phyloP scores from a whole-genome alignment of 2,113 vertebrate species.

The Pomatorhinus ruficollis region DNA sequence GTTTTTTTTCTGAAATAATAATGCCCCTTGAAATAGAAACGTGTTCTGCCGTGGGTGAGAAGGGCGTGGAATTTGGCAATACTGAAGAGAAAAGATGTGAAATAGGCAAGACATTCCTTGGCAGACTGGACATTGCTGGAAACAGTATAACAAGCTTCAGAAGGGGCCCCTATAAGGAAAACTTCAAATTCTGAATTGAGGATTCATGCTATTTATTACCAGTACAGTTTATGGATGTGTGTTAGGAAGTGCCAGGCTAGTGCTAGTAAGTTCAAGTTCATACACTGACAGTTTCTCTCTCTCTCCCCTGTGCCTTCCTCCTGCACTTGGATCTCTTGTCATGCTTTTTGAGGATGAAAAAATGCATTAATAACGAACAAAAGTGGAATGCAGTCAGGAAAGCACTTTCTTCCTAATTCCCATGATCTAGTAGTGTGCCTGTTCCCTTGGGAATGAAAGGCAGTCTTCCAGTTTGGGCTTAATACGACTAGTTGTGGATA shows the following conservation, averaged over 20 bases:
- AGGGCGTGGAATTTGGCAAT: neutral
- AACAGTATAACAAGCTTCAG: neutral
- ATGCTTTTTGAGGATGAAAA: neutral
- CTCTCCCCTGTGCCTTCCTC: neutral
- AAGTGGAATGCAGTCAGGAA: neutral
- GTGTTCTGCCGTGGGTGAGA: neutral
- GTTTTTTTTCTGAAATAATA: neutral
- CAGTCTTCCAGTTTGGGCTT: neutral
- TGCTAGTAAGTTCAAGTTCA: neutral
- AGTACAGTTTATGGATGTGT: neutral
- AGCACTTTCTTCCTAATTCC: neutral
- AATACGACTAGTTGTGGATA: neutral
- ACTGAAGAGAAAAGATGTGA: neutral
- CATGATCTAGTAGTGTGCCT: neutral
- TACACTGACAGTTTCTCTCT: neutral
- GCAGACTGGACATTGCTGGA: neutral
- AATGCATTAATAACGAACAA: neutral
- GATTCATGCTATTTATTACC: neutral
- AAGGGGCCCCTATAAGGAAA: neutral
- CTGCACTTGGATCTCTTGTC: neutral
- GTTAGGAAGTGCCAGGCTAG: neutral
- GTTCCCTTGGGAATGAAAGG: neutral
- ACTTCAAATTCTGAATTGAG: neutral
- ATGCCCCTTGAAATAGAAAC: neutral
- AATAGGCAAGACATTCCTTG: neutral